Percentiles rank a stretch among this genome's conserved stretches.
Conservation (phyloP, 2,888 invertebrate species). For the Oeneis ivallda region DNA sequence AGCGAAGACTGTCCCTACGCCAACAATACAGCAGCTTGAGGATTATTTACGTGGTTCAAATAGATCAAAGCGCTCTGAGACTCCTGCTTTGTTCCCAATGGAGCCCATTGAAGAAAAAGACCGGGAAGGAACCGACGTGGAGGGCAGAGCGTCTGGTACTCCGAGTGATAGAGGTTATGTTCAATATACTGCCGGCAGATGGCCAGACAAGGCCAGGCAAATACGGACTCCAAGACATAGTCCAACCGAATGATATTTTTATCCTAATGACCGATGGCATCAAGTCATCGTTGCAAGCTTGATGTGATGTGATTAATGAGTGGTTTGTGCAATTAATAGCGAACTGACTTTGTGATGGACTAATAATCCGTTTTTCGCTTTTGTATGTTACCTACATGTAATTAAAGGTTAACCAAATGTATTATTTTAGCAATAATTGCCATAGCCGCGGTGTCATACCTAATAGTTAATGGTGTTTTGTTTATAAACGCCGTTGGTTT, state of each 20-base stretch:
- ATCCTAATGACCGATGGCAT: conserved; percentile 27
- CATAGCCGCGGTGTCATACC: conserved; percentile 32
- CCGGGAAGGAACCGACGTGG: conserved; percentile 59
- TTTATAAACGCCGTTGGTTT: neutral
- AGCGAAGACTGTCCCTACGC: conserved; percentile 66
- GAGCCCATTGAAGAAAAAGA: conserved; percentile 77
- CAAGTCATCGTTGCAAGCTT: conserved; percentile 33
- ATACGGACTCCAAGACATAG: conserved; percentile 82
- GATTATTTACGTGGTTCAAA: conserved; percentile 69
- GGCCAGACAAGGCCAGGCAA: conserved; percentile 79
- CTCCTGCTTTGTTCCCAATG: conserved; percentile 77
- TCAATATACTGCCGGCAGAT: conserved; percentile 86
- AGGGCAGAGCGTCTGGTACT: conserved; percentile 81
- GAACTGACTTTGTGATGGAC: conserved; percentile 22
- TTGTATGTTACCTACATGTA: conserved; percentile 21
- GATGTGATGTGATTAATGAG: conserved; percentile 39
- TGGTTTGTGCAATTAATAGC: conserved; percentile 32
- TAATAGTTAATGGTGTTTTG: conserved; percentile 9
- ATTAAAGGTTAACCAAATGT: conserved; percentile 31
- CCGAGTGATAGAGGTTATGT: conserved; percentile 89
- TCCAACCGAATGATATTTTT: conserved; percentile 58
- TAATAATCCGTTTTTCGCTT: conserved; percentile 35
- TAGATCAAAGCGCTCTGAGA: conserved; percentile 60
- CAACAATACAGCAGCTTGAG: conserved; percentile 75
- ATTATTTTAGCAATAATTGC: conserved; percentile 31